These are phyloP conservation scores for Corythornis cristatus DNA, from an alignment of 2,113 vertebrate species.

Conservation along the genomic window DNA sequence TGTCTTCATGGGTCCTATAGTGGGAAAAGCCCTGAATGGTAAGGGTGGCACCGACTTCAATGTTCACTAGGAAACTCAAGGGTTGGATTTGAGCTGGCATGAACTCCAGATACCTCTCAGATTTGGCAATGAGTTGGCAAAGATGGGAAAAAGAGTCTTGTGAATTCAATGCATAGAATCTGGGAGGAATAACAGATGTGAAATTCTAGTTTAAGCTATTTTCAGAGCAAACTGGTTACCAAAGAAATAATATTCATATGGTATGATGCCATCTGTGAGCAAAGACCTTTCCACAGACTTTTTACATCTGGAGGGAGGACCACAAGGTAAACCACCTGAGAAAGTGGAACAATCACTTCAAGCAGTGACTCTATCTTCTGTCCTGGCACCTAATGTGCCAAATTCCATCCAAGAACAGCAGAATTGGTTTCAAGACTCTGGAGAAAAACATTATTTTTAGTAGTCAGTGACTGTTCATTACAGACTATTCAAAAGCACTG, in stretches of 20 bases:
- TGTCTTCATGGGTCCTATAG: not conserved
- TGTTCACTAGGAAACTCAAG: accelerated
- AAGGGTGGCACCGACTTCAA: not conserved
- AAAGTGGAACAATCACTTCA: not conserved
- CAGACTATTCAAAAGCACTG: not conserved
- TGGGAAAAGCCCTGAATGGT: not conserved
- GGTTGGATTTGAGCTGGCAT: not conserved
- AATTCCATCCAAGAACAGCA: not conserved
- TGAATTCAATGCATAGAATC: not conserved
- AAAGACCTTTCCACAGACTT: not conserved
- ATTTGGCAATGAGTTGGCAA: not conserved
- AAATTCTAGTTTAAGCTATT: not conserved
- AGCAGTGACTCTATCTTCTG: not conserved
- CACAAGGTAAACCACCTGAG: not conserved
- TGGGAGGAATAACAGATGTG: not conserved
- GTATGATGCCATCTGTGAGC: not conserved
- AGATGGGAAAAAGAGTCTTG: not conserved
- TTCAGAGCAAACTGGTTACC: not conserved
- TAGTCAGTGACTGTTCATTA: not conserved
- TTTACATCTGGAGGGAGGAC: not conserved
- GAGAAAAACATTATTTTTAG: not conserved
- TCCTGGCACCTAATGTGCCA: not conserved
- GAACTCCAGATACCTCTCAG: not conserved
- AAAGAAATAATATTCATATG: not conserved
- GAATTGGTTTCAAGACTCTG: not conserved